These are phyloP conservation scores for Euwallacea fornicatus DNA, from an alignment of 1,140 invertebrate species.

Conservation along the genomic window DNA sequence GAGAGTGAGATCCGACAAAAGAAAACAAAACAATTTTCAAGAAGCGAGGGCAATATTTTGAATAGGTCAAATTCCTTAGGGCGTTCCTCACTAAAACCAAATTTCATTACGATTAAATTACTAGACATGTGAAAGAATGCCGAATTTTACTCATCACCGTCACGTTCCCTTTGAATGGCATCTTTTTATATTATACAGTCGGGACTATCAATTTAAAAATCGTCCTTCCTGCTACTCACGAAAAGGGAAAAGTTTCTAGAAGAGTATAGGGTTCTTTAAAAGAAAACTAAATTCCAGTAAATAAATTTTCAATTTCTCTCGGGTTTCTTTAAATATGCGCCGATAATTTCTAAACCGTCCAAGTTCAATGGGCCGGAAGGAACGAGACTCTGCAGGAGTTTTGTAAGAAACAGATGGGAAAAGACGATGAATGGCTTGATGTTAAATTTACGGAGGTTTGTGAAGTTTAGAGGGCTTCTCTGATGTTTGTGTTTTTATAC, in stretches of 20 bases:
- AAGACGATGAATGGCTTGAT: neutral
- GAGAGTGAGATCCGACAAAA: neutral
- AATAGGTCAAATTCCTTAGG: too few relatives aligned
- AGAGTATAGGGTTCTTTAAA: neutral
- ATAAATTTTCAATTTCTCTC: conserved; percentile 28
- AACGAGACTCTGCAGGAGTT: conserved; percentile 1
- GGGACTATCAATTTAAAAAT: too few relatives aligned
- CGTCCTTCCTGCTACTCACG: too few relatives aligned
- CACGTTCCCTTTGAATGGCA: too few relatives aligned
- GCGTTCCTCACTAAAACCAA: too few relatives aligned
- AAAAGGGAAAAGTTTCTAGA: too few relatives aligned
- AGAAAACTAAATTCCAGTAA: conserved; percentile 29
- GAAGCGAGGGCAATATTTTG: too few relatives aligned
- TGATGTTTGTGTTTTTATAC: neutral
- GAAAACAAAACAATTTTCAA: neutral
- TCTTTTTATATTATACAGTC: too few relatives aligned
- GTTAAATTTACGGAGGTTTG: neutral
- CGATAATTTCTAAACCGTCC: conserved; percentile 29
- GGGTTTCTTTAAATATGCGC: conserved; percentile 24
- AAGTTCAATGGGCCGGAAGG: conserved; percentile 28
- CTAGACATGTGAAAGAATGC: too few relatives aligned
- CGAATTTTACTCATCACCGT: too few relatives aligned
- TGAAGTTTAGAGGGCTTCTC: neutral
- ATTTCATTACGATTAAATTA: too few relatives aligned
- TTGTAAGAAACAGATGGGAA: conserved; percentile 2